These are phyloP conservation scores for Diarsia dahlii DNA, from an alignment of 2,888 invertebrate species.

Conservation along the genomic window DNA sequence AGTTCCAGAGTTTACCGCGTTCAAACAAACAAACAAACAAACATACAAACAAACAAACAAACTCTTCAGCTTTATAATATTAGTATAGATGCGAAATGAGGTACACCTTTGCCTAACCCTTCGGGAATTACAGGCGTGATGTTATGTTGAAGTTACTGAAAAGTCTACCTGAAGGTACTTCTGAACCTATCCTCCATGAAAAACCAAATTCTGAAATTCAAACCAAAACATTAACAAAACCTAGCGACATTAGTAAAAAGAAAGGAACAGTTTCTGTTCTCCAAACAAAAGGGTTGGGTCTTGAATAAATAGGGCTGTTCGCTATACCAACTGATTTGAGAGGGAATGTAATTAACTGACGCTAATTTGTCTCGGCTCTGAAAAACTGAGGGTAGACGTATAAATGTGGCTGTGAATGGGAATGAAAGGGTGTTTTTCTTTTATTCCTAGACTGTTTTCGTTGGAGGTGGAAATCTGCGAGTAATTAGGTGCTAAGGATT, in stretches of 20 bases:
- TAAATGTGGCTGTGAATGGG: constrained; percentile 34
- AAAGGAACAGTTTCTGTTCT: constrained; percentile 43
- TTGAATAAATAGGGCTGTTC: constrained; percentile 43
- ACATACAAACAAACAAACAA: no score
- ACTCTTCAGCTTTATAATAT: no score
- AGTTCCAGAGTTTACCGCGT: no score
- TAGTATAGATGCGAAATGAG: no score
- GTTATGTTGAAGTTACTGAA: no score
- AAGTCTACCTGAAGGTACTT: not conserved
- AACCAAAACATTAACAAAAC: constrained; percentile 40
- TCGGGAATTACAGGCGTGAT: no score
- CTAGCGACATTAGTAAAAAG: constrained; percentile 36
- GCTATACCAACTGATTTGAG: constrained; percentile 52
- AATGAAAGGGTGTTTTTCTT: constrained; percentile 38
- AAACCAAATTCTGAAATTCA: constrained; percentile 14
- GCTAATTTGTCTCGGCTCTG: constrained; percentile 50
- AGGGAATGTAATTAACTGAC: constrained; percentile 53
- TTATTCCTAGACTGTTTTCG: constrained; percentile 11
- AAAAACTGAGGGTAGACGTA: constrained; percentile 18
- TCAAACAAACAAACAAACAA: no score
- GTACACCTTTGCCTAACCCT: no score
- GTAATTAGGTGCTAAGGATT: not conserved
- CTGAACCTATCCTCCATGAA: not conserved
- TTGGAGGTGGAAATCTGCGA: not conserved
- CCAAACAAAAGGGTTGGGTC: constrained; percentile 34